Evolutionary conservation across 2,113 vertebrate genomes (phyloP), one percentile per base, ranked within the genome.

Genomic region (Archilochus colubris): DNA sequence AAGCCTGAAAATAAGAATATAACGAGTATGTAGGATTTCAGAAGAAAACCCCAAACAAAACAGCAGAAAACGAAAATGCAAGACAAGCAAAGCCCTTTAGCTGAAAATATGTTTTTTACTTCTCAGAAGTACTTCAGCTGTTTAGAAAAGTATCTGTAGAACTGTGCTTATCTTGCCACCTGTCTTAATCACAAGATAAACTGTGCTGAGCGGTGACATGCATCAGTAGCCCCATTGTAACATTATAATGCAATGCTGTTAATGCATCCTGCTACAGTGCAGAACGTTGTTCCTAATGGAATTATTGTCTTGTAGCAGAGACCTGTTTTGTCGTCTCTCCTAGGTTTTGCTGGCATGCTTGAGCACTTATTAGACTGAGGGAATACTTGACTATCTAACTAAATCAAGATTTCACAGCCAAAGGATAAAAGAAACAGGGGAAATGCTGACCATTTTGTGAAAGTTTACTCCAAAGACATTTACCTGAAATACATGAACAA

Each of bases 391-490:
- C 54, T 92, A 59, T 81, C 86, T 94, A 93, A 95, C 74, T 94
- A 95, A 95, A 92, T 86, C 72, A 92, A 93, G 93, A 92, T 89
- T 97, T 96, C 78, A 88, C 83, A 95, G 92, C 86, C 88, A 97
- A 77, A 89, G 72, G 86, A 95, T 86, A 94, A 95, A 85, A 80
- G 46, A 68, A 59, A 89, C 38, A 92, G 74, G 54, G 89, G 92
- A 88, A 95, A 92, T 88, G 43, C 38, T 88, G 76, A 95, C 93
- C 66, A 91, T 93, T 96, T 96, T 82, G 61, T 93, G 89, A 95
- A 40, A 64, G 82, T 92, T 97, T 96, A 93, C 81, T 95, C 69
- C 78, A 95, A 95, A 95, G 90, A 94, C 95, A 97, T 91, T 53
- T 4, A 91, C 94, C 89, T 94, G 74, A 95, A 94, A 84, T 90